Evolutionary conservation across 1,140 invertebrate species (phyloP), one percentile per base, ranked within the genome.

Genomic region (Matsumurasca onukii): DNA sequence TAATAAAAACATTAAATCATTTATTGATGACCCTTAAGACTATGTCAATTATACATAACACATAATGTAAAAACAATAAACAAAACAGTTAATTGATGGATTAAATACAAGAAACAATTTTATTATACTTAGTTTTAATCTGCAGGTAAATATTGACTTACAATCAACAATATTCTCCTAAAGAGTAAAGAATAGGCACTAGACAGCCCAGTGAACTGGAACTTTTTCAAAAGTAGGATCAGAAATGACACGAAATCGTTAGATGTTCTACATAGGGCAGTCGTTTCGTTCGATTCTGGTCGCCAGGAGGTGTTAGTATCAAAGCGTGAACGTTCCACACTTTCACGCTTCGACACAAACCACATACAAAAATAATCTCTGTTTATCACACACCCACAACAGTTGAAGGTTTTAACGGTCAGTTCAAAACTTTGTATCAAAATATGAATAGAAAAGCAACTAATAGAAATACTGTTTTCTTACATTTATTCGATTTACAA

Each of bases 401-500:
- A 5, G 9, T 5, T 27, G 15, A 27, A 24, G 3, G 3, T 27
- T 12, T 22, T 27, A 59, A 59, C 9, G 5, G 9, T 29, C 22
- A 27, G 25, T 5, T 39, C 34, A 39, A 39, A 39, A 39, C 34
- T 9, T 5, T 17, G 55, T 59, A 59, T 59, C 55, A 59, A 59
- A 59, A 59, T 59, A 59, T 59, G 30, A 52, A 59, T 59, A 59
- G 55, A 59, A 59, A 59, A 59, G 22, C 30, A 59, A 59, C 55
- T 59, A 59, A 59, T 27, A 59, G 2, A 39, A 39, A 39, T 39
- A 39, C 34, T 9, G 17, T 39, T 9, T 17, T 9, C 34, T 39
- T 39, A 39, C 17, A 39, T 5, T 39, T 39, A 39, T 39, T 17
- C 5, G 17, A 9, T 59, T 59, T 59, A 59, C 55, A 59, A 59